A percentile compares a stretch with the other conserved stretches of the same genome.
Conservation (phyloP, 2,888 invertebrate species). For the Caenorhabditis sp. region DNA sequence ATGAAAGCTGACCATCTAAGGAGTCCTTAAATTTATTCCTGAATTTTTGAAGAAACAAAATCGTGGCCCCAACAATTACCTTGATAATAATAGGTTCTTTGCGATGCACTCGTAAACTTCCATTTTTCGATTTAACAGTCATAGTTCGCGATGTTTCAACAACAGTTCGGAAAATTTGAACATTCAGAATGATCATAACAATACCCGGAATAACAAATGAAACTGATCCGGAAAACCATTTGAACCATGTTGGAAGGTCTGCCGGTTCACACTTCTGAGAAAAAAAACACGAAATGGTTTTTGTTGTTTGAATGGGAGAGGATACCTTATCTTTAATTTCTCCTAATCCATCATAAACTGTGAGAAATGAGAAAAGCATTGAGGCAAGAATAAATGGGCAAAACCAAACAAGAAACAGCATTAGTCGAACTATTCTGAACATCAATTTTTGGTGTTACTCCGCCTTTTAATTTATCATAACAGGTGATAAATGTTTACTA, state of each 20-base stretch:
- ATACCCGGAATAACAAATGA: constrained; percentile 68
- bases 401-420: constrained; percentile 81
- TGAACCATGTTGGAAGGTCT: constrained; percentile 58
- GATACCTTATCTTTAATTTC: constrained; percentile 6
- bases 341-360: neutral
- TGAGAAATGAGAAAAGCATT: constrained; percentile 78
- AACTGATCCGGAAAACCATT: constrained; percentile 67
- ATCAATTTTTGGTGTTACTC: too few species aligned
- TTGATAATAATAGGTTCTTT: constrained; percentile 27
- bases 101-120: constrained; percentile 61
- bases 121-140: constrained; percentile 47
- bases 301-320: constrained; percentile 16
- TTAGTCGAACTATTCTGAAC: constrained; percentile 62
- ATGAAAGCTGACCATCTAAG: neutral
- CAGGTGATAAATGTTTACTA: too few species aligned
- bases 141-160: constrained; percentile 49
- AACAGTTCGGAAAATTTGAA: constrained; percentile 66
- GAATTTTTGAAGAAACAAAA: too few species aligned
- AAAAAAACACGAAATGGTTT: neutral
- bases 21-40: neutral
- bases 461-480: too few species aligned
- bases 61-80: constrained; percentile 8
- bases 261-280: constrained; percentile 57
- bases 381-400: constrained; percentile 93
- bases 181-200: constrained; percentile 65